Percentiles rank a stretch among this genome's conserved stretches.
Evolutionary conservation across 2,797 vertebrate genomes (phyloP).

Genomic region (Pipistrellus nathusii): DNA sequence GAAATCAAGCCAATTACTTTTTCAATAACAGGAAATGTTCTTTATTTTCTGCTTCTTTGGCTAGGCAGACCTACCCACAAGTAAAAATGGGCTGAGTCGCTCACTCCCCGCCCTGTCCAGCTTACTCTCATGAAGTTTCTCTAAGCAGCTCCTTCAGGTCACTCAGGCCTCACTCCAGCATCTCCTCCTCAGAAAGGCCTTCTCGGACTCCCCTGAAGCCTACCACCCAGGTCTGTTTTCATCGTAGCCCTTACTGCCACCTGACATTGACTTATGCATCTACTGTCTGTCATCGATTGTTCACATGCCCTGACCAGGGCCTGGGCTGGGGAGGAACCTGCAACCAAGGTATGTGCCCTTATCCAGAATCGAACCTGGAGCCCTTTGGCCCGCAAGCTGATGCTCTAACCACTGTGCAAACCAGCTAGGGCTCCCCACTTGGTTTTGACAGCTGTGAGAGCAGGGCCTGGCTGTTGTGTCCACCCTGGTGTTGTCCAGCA

Average conservation of each 20-base stretch:
- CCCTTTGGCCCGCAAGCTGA: too few relatives aligned
- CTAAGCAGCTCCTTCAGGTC: background rate
- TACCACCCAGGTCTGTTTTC: background rate
- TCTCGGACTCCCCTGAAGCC: background rate
- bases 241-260: background rate
- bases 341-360: too few relatives aligned
- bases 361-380: too few relatives aligned
- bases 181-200: background rate
- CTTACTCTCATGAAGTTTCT: background rate
- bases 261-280: background rate
- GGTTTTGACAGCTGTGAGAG: background rate
- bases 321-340: too few relatives aligned
- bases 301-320: too few relatives aligned
- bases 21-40: background rate
- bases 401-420: too few relatives aligned
- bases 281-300: background rate
- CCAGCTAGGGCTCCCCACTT: too few relatives aligned
- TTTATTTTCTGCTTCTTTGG: conserved; percentile 6
- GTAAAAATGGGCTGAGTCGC: background rate
- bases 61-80: background rate
- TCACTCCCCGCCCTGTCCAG: rapidly evolving
- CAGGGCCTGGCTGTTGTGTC: background rate
- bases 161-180: background rate
- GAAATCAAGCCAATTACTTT: background rate
- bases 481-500: rapidly evolving